These are phyloP conservation scores for Petroica traversi DNA, from an alignment of 2,113 vertebrate species.

Conservation along the genomic window DNA sequence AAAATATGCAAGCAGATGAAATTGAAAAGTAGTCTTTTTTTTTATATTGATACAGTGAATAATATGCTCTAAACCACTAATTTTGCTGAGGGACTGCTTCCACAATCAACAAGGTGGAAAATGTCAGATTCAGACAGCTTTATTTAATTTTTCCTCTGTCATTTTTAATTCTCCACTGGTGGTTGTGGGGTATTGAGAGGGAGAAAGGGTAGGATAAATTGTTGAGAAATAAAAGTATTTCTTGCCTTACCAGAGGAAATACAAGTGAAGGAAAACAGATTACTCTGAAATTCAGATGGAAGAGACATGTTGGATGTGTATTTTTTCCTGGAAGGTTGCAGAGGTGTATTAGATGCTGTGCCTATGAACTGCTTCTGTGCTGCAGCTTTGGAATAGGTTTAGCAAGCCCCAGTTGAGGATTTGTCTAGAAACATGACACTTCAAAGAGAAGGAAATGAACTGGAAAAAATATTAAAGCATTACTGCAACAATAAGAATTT, in stretches of 20 bases:
- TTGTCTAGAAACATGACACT: not conserved
- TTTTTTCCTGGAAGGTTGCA: constrained; percentile 18
- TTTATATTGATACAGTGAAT: not conserved
- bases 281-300: not conserved
- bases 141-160: not conserved
- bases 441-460: not conserved
- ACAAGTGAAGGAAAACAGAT: constrained; percentile 14
- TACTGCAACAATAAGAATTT: not conserved
- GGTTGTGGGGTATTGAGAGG: not conserved
- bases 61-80: not conserved
- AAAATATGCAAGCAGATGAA: not conserved
- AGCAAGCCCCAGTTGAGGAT: not conserved
- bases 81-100: not conserved
- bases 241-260: not conserved
- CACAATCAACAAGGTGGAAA: not conserved
- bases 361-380: not conserved
- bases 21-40: not conserved
- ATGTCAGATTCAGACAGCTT: not conserved
- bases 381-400: not conserved
- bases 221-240: not conserved
- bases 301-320: not conserved
- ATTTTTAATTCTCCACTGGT: not conserved
- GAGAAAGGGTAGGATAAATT: not conserved
- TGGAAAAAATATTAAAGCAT: not conserved
- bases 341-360: not conserved